These are phyloP conservation scores for Ciconia stormi DNA, from an alignment of 2,113 vertebrate species.

Conservation along the genomic window DNA sequence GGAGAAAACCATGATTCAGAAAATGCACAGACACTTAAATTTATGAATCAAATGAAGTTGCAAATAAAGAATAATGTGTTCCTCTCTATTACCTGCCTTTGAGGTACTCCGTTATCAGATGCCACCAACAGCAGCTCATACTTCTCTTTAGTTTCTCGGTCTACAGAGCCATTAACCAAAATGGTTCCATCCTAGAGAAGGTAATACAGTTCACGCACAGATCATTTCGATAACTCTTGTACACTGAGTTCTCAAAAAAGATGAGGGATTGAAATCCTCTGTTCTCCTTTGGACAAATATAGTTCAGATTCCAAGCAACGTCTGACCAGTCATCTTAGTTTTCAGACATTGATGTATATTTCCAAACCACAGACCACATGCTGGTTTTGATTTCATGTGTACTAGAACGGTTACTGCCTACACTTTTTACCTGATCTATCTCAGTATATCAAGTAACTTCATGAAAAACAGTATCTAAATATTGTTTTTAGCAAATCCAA, in stretches of 20 bases:
- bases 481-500: background rate
- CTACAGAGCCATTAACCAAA: conserved; percentile 59
- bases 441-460: background rate
- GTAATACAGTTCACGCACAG: background rate
- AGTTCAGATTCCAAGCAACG: background rate
- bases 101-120: conserved; percentile 72
- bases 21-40: background rate
- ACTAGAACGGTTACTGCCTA: background rate
- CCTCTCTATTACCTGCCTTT: conserved; percentile 66
- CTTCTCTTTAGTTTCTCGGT: conserved; percentile 73
- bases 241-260: background rate
- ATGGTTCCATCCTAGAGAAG: conserved; percentile 75
- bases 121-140: conserved; percentile 73
- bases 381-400: background rate
- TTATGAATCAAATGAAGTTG: background rate
- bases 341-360: background rate
- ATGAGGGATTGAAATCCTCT: background rate
- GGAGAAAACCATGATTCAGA: background rate
- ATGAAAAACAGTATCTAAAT: background rate
- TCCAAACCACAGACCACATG: fast-evolving
- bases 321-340: background rate
- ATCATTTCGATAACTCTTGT: background rate
- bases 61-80: background rate
- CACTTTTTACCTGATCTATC: background rate
- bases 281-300: background rate